Evolutionary conservation across 1,140 invertebrate species (phyloP).

Genomic region (Drosophila gunungcola): DNA sequence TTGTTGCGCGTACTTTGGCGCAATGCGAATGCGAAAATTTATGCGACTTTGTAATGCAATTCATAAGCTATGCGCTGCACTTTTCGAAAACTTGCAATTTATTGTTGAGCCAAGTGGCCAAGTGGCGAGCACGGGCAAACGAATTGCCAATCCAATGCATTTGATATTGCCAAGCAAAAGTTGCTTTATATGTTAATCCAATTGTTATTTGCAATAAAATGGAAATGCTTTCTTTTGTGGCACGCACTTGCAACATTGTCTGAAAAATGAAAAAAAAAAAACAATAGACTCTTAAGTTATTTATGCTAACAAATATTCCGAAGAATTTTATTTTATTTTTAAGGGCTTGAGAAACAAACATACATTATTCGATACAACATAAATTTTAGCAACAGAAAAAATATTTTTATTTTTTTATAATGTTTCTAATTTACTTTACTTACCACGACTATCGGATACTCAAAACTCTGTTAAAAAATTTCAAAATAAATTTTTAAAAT

Average conservation of each 20-base stretch:
- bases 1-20: conserved; percentile 72
- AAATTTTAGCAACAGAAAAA: too few species aligned
- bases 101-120: conserved; percentile 64
- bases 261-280: neutral
- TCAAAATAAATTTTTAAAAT: too few species aligned
- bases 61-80: conserved; percentile 63
- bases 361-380: too few species aligned
- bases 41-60: conserved; percentile 79
- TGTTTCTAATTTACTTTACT: neutral
- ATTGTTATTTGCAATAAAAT: conserved; percentile 41
- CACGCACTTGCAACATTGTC: neutral
- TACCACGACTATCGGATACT: too few species aligned
- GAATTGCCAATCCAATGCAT: conserved; percentile 31
- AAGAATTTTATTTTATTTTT: neutral
- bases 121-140: conserved; percentile 57
- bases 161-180: conserved; percentile 15
- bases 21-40: conserved; percentile 55
- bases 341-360: too few species aligned
- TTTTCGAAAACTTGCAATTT: conserved; percentile 56
- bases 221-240: conserved; percentile 3
- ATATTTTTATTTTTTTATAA: too few species aligned
- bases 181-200: conserved; percentile 69
- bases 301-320: too few species aligned
- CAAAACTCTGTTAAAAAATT: too few species aligned
- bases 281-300: too few species aligned